Evolutionary conservation across 2,888 invertebrate genomes (phyloP), one percentile per base, ranked within the genome.

Genomic region (Xanthostigma xanthostigma): DNA sequence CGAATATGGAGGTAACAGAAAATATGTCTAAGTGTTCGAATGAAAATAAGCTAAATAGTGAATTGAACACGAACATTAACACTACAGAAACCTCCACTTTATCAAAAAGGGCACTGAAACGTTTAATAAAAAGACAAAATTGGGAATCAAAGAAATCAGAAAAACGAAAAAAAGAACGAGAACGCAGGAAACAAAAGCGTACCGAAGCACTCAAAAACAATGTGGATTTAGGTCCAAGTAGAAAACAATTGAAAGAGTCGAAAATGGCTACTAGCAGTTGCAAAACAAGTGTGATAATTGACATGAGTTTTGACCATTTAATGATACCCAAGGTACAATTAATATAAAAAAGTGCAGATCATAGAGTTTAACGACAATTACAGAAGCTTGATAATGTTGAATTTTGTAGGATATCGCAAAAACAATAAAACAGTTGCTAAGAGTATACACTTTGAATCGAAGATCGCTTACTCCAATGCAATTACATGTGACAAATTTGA

Each of bases 381-480:
- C 17, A 27, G 42, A 35, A 33, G 10, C 27, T n/a, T 12, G 12
- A 17, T 34, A 8, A 35, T 41, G 33, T 17, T 46, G 33, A 39
- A 51, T 46, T 50, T 60, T 61, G 34, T 59, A 76, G 70, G 93
- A 94, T 63, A 76, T 93, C 59, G 81, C 79, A 50, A 92, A 92
- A 71, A 81, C 91, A 55, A 81, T 87, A 9, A 92, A 93, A 64
- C 96, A 96, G 70, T 77, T 95, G 55, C 73, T 90, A 54, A 75
- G 91, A 47, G 88, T 93, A 59, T 96, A 97, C 62, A 88, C 94
- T 9, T 75, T 87, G 49, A 96, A 97, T 63, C 74, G 96, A 58
- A 72, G 94, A 59, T 80, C 87, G 3, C 62, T 68, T 12, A 76
- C 81, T 50, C 95, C 95, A 0, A 67, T 92, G 58, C 84, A 89